These are phyloP conservation scores for Meghimatium bilineatum DNA, from an alignment of 2,888 invertebrate species.

Conservation along the genomic window DNA sequence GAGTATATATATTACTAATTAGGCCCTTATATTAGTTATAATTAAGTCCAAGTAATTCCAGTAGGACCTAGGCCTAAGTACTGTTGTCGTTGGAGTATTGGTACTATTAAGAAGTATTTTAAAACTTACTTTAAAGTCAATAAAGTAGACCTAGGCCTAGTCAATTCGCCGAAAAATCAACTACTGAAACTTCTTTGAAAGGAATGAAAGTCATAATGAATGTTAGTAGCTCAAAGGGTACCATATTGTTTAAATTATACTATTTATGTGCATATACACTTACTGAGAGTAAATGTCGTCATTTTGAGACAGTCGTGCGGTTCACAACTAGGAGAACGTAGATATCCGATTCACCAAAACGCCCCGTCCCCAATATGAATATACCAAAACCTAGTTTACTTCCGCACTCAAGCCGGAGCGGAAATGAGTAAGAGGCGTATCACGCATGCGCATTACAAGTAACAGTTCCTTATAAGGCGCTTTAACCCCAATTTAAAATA, in stretches of 20 bases:
- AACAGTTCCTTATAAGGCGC: slow-evolving; percentile 34
- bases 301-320: neutral
- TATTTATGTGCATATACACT: slow-evolving; percentile 29
- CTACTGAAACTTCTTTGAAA: too few species aligned
- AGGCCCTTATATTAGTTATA: too few species aligned
- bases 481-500: neutral
- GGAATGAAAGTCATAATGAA: too few species aligned
- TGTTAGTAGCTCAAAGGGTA: neutral
- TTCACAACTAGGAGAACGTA: neutral
- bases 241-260: neutral
- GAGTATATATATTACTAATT: too few species aligned
- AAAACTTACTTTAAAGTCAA: too few species aligned
- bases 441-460: slow-evolving; percentile 38
- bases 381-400: slow-evolving; percentile 41
- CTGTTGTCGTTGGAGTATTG: too few species aligned
- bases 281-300: slow-evolving; percentile 46
- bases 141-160: too few species aligned
- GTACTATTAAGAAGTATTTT: too few species aligned
- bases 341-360: neutral
- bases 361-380: neutral
- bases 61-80: too few species aligned
- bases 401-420: slow-evolving; percentile 53
- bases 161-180: too few species aligned
- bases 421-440: slow-evolving; percentile 52
- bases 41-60: too few species aligned